Base-by-base conservation (phyloP, 2,888 invertebrate genomes). In the Gastrophysa polygoni region DNA sequence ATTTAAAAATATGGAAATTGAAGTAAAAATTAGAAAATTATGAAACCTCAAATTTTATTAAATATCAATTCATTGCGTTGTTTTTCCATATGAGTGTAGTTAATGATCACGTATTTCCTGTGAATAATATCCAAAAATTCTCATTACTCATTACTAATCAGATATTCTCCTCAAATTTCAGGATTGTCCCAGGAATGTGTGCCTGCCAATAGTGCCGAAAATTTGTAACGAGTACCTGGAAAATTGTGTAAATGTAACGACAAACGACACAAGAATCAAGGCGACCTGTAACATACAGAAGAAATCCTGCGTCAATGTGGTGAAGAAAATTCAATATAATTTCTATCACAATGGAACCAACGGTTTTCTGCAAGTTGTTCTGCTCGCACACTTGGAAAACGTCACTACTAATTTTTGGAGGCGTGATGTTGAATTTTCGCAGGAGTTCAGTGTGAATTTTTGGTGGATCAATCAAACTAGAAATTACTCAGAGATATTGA, bases 261-360 rank as follows among this genome's bases (percentile, higher is more conserved):
- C 55, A 38, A 72, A 73, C 44, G 62, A 68, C 34, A 64, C 70
- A 7, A 67, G 61, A 34, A 58, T 67, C n/a, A 64, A 66, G 18
- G 43, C 64, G 16, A 52, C 55, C 11, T 75, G 73, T 57, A 68
- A 72, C 49, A 61, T 47, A 17, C 68, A 56, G 3, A 71, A 71
- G 49, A 63, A 60, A 59, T 64, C 34, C 3, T 83, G 83, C 63
- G 44, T 58, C 4, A 79, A 82, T 73, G 67, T 80, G 5, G 75
- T 81, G 1, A 71, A 75, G 63, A 70, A 69, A 60, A 57, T 82
- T 1, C 77, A 75, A 62, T 81, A 81, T 58, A 73, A 73, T 21
- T 75, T 84, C 63, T 71, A 73, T 59, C 82, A 84, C 63, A 82
- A 84, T 64, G 85, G 83, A 2, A 78, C 80, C 0, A 61, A 72